Conservation (phyloP, 2,113 vertebrate species). For the Paratilapia polleni region DNA sequence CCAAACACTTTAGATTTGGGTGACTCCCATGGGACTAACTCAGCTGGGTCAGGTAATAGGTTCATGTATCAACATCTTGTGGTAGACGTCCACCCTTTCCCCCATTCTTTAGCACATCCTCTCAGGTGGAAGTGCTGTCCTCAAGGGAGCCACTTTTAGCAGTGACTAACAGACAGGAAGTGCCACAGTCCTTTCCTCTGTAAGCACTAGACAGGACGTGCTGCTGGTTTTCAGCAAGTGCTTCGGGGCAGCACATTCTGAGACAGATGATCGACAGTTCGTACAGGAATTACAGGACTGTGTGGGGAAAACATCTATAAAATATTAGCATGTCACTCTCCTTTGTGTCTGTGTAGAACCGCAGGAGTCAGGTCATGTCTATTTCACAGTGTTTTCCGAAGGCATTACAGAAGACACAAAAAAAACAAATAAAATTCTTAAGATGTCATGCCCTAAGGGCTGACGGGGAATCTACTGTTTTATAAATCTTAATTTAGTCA, state of each 20-base stretch:
- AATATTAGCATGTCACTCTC: slow-evolving; percentile 40
- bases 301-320: neutral
- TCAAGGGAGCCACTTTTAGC: slow-evolving; percentile 32
- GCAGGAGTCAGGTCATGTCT: neutral
- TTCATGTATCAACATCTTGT: neutral
- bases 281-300: neutral
- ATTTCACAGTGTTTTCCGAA: neutral
- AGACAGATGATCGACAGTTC: neutral
- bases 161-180: slow-evolving; percentile 55
- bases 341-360: slow-evolving; percentile 39
- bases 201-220: slow-evolving; percentile 13
- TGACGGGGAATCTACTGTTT: neutral
- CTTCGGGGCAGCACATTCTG: neutral
- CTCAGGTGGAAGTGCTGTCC: slow-evolving; percentile 27
- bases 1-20: neutral
- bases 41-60: neutral
- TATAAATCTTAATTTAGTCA: slow-evolving; percentile 44
- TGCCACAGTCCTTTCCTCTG: neutral
- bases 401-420: slow-evolving; percentile 21
- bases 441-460: neutral
- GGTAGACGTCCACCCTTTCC: slow-evolving; percentile 24
- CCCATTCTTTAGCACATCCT: slow-evolving; percentile 58
- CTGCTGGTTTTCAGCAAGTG: slow-evolving; percentile 16
- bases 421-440: slow-evolving; percentile 43
- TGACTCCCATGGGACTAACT: neutral